A percentile compares a stretch with the other conserved stretches of the same genome.
phyloP scores from a whole-genome alignment of 2,113 vertebrate species.

The Crotalus helleri region DNA sequence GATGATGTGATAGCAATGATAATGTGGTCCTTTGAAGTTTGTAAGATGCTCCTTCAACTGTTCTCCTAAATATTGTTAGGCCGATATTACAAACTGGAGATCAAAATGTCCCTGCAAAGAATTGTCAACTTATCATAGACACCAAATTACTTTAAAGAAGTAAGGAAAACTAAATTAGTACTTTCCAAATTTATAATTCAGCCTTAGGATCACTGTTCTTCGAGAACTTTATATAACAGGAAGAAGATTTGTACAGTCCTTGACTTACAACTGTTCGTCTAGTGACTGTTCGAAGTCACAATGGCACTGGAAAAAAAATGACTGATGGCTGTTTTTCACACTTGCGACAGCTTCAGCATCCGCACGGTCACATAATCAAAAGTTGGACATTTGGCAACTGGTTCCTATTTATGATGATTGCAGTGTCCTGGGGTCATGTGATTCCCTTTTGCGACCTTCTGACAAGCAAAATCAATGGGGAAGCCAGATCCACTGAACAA shows the following conservation, averaged over 20 bases:
- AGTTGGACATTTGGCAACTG: no score
- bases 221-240: neutral
- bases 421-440: no score
- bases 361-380: no score
- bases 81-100: neutral
- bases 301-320: no score
- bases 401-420: no score
- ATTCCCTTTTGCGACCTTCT: no score
- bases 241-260: neutral
- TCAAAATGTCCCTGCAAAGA: neutral
- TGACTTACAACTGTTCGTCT: no score
- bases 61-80: neutral
- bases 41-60: neutral
- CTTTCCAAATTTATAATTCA: neutral
- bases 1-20: neutral
- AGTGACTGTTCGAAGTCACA: no score
- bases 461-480: no score
- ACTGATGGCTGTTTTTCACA: no score
- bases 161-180: neutral
- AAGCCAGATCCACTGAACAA: no score
- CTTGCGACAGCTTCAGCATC: no score
- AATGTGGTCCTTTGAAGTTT: neutral
- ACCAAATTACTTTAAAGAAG: neutral
- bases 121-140: neutral
- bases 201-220: neutral